Base-by-base conservation (phyloP, 2,113 vertebrate genomes). In the Apodemus sylvaticus region DNA sequence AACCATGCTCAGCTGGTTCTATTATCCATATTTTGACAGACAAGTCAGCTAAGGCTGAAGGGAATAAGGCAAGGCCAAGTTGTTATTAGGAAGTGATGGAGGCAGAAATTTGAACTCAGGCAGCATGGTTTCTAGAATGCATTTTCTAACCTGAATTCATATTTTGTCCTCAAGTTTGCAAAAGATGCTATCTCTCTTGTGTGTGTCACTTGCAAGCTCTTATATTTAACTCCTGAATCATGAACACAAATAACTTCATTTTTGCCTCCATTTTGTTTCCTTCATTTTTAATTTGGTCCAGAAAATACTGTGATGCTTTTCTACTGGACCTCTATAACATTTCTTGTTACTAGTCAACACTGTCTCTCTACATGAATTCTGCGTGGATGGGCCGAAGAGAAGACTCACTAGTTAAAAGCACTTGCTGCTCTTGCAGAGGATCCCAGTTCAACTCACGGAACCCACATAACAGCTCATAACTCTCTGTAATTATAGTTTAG, bases 21-120 rank as follows among this genome's bases (percentile, higher is more conserved):
- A n/a, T 53, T 93, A 88, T 86, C 73, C 39, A 68, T 82, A 82
- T 58, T 91, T 83, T 88, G 86, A 81, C 62, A 95, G 39, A 93
- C n/a, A 24, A 89, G 39, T 71, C 58, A 92, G 42, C 81, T 60
- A 66, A 96, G n/a, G 45, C 51, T 77, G 34, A 31, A 45, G 2
- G 13, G 11, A 17, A 60, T 89, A 64, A 60, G 39, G 5, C 29
- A 42, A 34, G 48, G 92, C 70, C 81, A 93, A 96, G 82, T 66
- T 78, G 11, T 83, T 81, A 26, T 66, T 86, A 89, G 73, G 29
- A 89, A 96, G 73, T 36, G 16, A 79, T 66, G 45, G 11, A 55
- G n/a, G 19, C n/a, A 0, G n/a, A 45, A 87, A 86, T 9, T 42
- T 73, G 22, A 93, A 93, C 36, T 24, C 51, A 79, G n/a, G 2